These are phyloP conservation scores for Polypterus bichir DNA, from an alignment of 2,113 vertebrate species.

Conservation along the genomic window DNA sequence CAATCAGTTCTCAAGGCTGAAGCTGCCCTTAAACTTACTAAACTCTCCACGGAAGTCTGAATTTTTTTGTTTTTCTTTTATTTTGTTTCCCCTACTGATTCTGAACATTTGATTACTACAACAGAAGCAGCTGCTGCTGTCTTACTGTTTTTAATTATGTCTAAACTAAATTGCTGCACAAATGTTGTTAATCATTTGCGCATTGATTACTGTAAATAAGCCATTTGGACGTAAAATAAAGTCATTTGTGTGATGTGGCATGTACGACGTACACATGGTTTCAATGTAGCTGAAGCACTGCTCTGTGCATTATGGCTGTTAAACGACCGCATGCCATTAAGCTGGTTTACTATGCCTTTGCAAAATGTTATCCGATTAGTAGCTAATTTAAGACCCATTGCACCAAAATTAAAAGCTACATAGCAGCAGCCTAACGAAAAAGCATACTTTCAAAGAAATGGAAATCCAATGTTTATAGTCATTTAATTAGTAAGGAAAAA, in stretches of 20 bases:
- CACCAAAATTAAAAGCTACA: neutral
- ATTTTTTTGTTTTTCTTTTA: no score
- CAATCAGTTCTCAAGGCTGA: no score
- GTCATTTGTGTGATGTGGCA: slow-evolving; percentile 2
- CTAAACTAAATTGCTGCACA: slow-evolving; percentile 23
- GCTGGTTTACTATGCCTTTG: no score
- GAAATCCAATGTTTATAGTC: neutral
- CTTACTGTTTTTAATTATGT: slow-evolving; percentile 38
- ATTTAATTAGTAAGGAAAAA: neutral
- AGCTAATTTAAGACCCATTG: neutral
- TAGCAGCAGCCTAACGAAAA: neutral
- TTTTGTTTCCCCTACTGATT: neutral
- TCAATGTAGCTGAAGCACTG: slow-evolving; percentile 7
- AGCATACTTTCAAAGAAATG: neutral
- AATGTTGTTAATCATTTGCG: slow-evolving; percentile 16
- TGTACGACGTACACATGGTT: slow-evolving; percentile 17
- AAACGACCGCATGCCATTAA: neutral
- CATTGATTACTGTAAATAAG: slow-evolving; percentile 26
- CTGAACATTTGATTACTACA: slow-evolving; percentile 12
- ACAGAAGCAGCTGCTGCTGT: slow-evolving; percentile 27
- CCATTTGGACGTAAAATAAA: slow-evolving; percentile 14
- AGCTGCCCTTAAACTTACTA: no score
- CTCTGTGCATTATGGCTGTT: neutral
- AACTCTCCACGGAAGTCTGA: no score
- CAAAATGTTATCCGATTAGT: neutral